Conservation (phyloP, 2,113 vertebrate genomes). For the Antennarius striatus region DNA sequence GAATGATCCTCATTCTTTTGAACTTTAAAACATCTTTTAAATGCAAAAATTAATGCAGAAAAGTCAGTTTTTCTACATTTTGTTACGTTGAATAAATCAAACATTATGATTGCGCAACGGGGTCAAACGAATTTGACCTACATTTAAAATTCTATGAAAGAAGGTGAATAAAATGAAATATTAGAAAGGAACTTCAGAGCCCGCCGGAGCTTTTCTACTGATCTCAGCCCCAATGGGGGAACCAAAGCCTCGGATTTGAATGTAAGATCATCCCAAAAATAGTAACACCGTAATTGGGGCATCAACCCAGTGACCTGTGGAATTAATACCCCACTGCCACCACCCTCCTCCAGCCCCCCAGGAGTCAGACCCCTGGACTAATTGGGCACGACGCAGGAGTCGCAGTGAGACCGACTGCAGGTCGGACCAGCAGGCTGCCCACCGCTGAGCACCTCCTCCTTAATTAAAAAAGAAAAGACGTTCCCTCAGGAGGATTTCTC, state of each 20-base stretch:
- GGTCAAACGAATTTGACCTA: no score
- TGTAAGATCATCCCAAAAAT: slow-evolving; percentile 30
- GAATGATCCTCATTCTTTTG: no score
- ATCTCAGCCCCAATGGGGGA: not conserved
- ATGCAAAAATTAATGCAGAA: no score
- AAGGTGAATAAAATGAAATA: no score
- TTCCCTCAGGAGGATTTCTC: slow-evolving; percentile 54
- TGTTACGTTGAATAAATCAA: no score
- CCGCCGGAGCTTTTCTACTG: not conserved
- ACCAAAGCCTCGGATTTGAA: not conserved
- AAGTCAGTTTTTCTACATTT: no score
- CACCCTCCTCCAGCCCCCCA: slow-evolving; percentile 12
- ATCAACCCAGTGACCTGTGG: slow-evolving; percentile 40
- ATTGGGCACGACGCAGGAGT: slow-evolving; percentile 60
- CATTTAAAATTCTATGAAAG: no score
- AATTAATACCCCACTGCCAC: slow-evolving; percentile 39
- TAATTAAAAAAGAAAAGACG: slow-evolving; percentile 64
- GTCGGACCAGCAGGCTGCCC: slow-evolving; percentile 16
- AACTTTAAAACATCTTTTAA: no score
- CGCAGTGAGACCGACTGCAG: slow-evolving; percentile 38
- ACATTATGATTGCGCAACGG: no score
- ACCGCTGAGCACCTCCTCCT: slow-evolving; percentile 12
- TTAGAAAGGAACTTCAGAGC: no score
- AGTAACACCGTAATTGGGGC: slow-evolving; percentile 30
- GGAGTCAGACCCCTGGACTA: slow-evolving; percentile 50